Percentiles rank a stretch among this genome's conserved stretches.
Conservation (phyloP, 2,113 vertebrate species). For the Coreoperca whiteheadi region DNA sequence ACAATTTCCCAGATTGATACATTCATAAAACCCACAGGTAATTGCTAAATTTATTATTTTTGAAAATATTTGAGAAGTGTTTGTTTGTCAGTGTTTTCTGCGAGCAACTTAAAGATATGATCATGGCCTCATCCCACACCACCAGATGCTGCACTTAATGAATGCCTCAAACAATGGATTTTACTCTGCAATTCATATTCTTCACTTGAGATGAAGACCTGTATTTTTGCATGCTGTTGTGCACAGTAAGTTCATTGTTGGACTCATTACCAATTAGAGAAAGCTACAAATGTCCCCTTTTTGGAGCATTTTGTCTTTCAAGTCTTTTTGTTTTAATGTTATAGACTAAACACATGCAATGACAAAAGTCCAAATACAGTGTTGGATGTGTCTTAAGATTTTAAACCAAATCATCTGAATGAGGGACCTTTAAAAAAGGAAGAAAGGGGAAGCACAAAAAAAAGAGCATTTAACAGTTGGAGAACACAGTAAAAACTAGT, state of each 20-base stretch:
- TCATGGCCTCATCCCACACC: slow-evolving; percentile 49
- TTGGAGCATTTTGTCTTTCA: slow-evolving; percentile 12
- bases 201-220: slow-evolving; percentile 24
- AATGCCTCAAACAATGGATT: slow-evolving; percentile 35
- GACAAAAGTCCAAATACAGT: background rate
- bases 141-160: slow-evolving; percentile 55
- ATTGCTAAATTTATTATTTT: slow-evolving; percentile 21
- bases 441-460: background rate
- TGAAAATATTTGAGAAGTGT: background rate
- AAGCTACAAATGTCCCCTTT: slow-evolving; percentile 1
- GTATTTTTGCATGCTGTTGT: slow-evolving; percentile 31
- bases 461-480: slow-evolving; percentile 45
- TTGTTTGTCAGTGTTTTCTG: slow-evolving; percentile 3
- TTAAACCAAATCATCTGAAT: slow-evolving; percentile 16
- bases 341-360: background rate
- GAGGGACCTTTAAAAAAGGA: slow-evolving; percentile 13
- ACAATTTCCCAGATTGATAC: background rate
- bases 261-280: slow-evolving; percentile 8
- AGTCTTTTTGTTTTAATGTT: slow-evolving; percentile 7
- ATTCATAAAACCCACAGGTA: slow-evolving; percentile 6
- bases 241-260: background rate
- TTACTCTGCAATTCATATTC: slow-evolving; percentile 18
- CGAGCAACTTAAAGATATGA: slow-evolving; percentile 29
- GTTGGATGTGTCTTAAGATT: background rate
- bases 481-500: slow-evolving; percentile 32